phyloP scores from a whole-genome alignment of 2,113 vertebrate genomes.

The Paramisgurnus dabryanus region DNA sequence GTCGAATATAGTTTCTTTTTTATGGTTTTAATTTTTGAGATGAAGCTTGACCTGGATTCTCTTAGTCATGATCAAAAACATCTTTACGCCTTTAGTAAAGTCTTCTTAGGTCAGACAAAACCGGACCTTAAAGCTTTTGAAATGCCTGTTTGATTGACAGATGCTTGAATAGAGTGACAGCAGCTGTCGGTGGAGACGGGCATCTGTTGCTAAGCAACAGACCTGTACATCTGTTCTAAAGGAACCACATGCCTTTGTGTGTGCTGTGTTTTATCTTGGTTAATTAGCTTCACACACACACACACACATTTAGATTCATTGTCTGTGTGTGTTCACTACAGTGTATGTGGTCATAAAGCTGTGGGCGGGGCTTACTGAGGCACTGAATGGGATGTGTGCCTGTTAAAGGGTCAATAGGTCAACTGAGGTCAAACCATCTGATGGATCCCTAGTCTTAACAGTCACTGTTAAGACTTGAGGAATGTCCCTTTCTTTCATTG shows the following conservation, averaged over 20 bases:
- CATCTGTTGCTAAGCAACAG: conserved; percentile 55
- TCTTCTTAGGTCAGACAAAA: conserved; percentile 55
- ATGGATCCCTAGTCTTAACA: conserved; percentile 29
- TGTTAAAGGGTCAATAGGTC: conserved; percentile 69
- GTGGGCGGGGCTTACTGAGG: conserved; percentile 62
- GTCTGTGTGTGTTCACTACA: conserved; percentile 51
- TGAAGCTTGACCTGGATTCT: too few species aligned
- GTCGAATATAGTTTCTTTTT: too few species aligned
- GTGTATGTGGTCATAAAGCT: conserved; percentile 62
- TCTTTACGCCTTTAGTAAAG: not conserved
- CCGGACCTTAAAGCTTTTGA: conserved; percentile 52
- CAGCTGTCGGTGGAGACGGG: conserved; percentile 42
- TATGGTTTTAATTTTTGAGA: too few species aligned
- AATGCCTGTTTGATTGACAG: conserved; percentile 61
- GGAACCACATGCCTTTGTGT: conserved; percentile 34
- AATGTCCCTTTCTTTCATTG: conserved; percentile 15
- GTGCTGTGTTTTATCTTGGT: conserved; percentile 19
- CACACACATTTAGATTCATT: conserved; percentile 11
- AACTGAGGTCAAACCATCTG: conserved; percentile 69
- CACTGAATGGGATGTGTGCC: conserved; percentile 68
- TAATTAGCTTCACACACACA: conserved; percentile 40
- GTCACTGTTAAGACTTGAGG: conserved; percentile 24
- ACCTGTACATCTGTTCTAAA: conserved; percentile 18
- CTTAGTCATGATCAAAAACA: not conserved
- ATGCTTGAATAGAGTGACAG: conserved; percentile 50